Percentiles rank a stretch among this genome's conserved stretches.
Evolutionary conservation across 2,888 invertebrate genomes (phyloP).

Genomic region (Caradrina clavipalpis): DNA sequence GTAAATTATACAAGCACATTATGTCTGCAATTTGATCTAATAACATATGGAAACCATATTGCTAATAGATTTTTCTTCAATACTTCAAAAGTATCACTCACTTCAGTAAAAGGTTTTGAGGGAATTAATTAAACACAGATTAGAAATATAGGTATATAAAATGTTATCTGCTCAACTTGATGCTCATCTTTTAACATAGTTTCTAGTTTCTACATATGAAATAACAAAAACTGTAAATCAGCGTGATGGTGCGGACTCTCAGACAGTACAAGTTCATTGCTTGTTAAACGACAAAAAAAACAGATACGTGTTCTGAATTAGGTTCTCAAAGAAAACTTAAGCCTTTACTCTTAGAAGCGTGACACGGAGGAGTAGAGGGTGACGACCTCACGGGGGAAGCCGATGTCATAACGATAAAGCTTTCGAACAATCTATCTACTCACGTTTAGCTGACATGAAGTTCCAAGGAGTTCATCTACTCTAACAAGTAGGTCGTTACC

Average conservation of each 20-base stretch:
- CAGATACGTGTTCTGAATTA: not conserved
- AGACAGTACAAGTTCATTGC: not conserved
- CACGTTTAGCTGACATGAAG: slow-evolving; percentile 41
- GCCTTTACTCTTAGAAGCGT: not conserved
- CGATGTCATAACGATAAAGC: slow-evolving; percentile 43
- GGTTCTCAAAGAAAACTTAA: slow-evolving; percentile 9
- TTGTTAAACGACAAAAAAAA: not conserved
- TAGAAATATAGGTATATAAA: not conserved
- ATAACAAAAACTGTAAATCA: not conserved
- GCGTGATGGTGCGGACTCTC: not conserved
- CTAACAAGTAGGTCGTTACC: slow-evolving; percentile 19
- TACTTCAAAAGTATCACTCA: not conserved
- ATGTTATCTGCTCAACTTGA: too few species aligned
- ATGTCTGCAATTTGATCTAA: slow-evolving; percentile 7
- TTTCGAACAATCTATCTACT: slow-evolving; percentile 30
- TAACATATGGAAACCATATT: slow-evolving; percentile 6
- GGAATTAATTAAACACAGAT: not conserved
- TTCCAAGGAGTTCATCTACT: slow-evolving; percentile 43
- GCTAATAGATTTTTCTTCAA: not conserved
- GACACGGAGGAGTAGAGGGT: slow-evolving; percentile 7
- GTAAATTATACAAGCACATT: slow-evolving; percentile 14
- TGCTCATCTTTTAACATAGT: not conserved
- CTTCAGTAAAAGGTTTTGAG: not conserved
- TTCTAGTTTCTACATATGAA: not conserved
- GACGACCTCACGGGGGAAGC: slow-evolving; percentile 27